These are phyloP conservation scores for Aphaenogaster floridana DNA, from an alignment of 1,140 invertebrate genomes.

Conservation along the genomic window DNA sequence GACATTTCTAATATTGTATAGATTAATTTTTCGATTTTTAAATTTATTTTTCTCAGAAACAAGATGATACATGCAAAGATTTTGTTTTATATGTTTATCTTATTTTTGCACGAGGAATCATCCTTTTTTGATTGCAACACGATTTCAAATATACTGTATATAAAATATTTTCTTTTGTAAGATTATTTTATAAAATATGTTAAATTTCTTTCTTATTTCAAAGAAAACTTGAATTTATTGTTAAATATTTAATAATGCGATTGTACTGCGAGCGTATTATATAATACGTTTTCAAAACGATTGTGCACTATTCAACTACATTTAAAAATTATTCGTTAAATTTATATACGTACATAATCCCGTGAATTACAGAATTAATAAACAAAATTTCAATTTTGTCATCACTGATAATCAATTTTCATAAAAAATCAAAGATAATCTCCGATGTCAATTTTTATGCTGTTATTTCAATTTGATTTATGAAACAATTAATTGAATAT, in stretches of 20 bases:
- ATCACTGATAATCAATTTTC: not conserved
- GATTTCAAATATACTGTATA: not conserved
- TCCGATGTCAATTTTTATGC: not conserved
- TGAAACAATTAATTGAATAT: not conserved
- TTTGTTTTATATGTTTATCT: not conserved
- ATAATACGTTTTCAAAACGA: not conserved
- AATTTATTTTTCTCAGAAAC: not conserved
- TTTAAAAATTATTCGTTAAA: slow-evolving; percentile 19
- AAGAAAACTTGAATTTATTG: not conserved
- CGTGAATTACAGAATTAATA: not conserved
- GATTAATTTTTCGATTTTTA: not conserved
- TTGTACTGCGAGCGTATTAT: not conserved
- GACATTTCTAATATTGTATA: slow-evolving; percentile 8
- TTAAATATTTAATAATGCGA: not conserved
- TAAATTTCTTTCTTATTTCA: slow-evolving; percentile 19
- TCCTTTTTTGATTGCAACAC: not conserved
- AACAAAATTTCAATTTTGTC: not conserved
- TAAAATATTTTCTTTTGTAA: slow-evolving; percentile 17
- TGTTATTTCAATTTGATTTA: slow-evolving; percentile 23
- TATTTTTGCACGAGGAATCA: slow-evolving; percentile 10
- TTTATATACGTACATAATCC: slow-evolving; percentile 21
- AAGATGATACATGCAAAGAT: not conserved
- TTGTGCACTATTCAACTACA: not conserved
- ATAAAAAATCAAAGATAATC: not conserved
- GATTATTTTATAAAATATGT: not conserved